phyloP scores from a whole-genome alignment of 2,888 invertebrate species.

The Exephanes ischioxanthus region DNA sequence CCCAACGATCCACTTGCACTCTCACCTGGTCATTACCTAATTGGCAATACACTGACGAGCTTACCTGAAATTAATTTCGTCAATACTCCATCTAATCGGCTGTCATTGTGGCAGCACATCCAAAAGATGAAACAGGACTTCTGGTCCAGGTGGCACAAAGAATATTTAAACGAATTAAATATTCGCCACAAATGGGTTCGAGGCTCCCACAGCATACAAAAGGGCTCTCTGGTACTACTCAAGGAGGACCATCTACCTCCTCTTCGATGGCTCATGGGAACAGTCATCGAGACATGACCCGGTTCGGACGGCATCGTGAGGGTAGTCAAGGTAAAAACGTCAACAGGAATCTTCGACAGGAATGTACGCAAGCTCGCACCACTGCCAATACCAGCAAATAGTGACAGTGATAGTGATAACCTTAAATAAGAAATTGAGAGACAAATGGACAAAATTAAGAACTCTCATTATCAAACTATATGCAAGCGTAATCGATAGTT shows the following conservation, averaged over 20 bases:
- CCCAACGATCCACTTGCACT: slow-evolving; percentile 52
- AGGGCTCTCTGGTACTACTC: background rate
- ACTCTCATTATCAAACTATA: too few relatives aligned
- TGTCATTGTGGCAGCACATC: slow-evolving; percentile 62
- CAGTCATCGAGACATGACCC: slow-evolving; percentile 1
- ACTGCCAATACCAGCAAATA: background rate
- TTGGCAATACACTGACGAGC: slow-evolving; percentile 60
- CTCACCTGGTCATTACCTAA: slow-evolving; percentile 62
- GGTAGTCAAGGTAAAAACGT: background rate
- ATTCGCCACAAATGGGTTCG: background rate
- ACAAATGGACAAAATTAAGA: background rate
- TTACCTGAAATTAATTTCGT: slow-evolving; percentile 23
- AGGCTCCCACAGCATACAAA: background rate
- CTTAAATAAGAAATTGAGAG: background rate
- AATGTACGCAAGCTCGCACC: slow-evolving; percentile 19
- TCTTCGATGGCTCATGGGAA: slow-evolving; percentile 1
- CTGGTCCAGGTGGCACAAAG: slow-evolving; percentile 60
- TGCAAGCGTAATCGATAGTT: too few relatives aligned
- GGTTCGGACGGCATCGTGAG: slow-evolving; percentile 3
- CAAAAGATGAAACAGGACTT: slow-evolving; percentile 63
- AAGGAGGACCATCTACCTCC: slow-evolving; percentile 36
- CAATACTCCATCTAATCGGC: slow-evolving; percentile 40
- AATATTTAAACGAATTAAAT: slow-evolving; percentile 27
- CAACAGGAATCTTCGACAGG: slow-evolving; percentile 2
- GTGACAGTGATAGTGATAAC: background rate